These are phyloP conservation scores for Leptopilina clavipes DNA, from an alignment of 1,140 invertebrate species.

Conservation along the genomic window DNA sequence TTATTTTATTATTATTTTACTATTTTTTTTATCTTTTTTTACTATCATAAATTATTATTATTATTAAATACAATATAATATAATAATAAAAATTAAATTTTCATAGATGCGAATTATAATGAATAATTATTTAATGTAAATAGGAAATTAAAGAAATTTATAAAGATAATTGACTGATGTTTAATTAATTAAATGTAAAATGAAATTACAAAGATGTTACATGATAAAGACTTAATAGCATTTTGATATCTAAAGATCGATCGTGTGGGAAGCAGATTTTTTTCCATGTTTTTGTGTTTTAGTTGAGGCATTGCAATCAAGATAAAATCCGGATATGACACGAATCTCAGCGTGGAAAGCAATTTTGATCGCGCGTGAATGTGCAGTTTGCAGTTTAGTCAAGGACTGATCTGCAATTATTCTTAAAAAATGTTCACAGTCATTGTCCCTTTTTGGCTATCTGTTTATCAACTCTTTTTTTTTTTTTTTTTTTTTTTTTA, in stretches of 20 bases:
- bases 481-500: background rate
- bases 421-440: background rate
- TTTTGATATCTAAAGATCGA: background rate
- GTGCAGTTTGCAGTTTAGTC: background rate
- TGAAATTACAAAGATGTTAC: background rate
- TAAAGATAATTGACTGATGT: no score
- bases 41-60: no score
- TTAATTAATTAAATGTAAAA: no score
- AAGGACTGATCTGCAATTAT: constrained; percentile 10
- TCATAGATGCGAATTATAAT: no score
- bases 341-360: constrained; percentile 26
- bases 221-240: background rate
- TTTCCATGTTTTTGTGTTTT: background rate
- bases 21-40: no score
- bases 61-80: no score
- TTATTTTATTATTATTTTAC: no score
- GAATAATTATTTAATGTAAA: no score
- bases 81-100: no score
- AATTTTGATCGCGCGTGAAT: constrained; percentile 5
- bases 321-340: constrained; percentile 23
- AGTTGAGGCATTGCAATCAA: background rate
- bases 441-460: constrained; percentile 22
- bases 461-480: background rate
- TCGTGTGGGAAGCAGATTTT: constrained; percentile 1
- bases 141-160: no score